A percentile compares a stretch with the other conserved stretches of the same genome.
phyloP scores from a whole-genome alignment of 2,888 invertebrate species.

The Petrolisthes manimaculis region DNA sequence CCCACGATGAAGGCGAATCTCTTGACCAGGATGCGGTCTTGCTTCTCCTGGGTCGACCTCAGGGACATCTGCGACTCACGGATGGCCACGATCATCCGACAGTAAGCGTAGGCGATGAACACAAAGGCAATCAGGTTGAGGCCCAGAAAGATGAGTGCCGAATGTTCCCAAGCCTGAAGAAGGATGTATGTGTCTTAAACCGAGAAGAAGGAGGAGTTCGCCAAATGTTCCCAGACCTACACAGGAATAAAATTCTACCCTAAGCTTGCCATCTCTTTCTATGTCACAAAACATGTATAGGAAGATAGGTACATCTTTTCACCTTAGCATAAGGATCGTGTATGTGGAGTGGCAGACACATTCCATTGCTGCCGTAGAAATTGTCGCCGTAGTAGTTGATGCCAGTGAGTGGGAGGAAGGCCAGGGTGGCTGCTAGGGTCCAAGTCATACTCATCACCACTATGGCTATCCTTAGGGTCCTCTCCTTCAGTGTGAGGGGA shows the following conservation, averaged over 20 bases:
- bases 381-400: constrained; percentile 73
- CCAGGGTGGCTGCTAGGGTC: constrained; percentile 72
- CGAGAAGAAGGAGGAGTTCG: too few relatives aligned
- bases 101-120: constrained; percentile 75
- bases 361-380: constrained; percentile 76
- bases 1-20: constrained; percentile 76
- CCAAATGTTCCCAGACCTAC: too few relatives aligned
- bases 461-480: constrained; percentile 71
- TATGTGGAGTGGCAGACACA: constrained; percentile 76
- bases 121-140: constrained; percentile 74
- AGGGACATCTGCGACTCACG: constrained; percentile 75
- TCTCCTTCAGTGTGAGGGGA: constrained; percentile 73
- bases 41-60: constrained; percentile 74
- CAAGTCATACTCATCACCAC: constrained; percentile 73
- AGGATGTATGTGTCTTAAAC: background rate
- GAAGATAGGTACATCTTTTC: constrained; percentile 49
- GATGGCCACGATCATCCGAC: constrained; percentile 75
- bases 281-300: too few relatives aligned
- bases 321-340: constrained; percentile 76
- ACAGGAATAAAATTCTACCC: too few relatives aligned
- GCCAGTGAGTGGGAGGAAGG: constrained; percentile 72
- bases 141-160: constrained; percentile 74
- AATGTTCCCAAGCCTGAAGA: constrained; percentile 75
- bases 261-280: too few relatives aligned
- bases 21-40: constrained; percentile 75